Conservation (phyloP, 2,888 invertebrate species). For the Hemistola chrysoprasaria region DNA sequence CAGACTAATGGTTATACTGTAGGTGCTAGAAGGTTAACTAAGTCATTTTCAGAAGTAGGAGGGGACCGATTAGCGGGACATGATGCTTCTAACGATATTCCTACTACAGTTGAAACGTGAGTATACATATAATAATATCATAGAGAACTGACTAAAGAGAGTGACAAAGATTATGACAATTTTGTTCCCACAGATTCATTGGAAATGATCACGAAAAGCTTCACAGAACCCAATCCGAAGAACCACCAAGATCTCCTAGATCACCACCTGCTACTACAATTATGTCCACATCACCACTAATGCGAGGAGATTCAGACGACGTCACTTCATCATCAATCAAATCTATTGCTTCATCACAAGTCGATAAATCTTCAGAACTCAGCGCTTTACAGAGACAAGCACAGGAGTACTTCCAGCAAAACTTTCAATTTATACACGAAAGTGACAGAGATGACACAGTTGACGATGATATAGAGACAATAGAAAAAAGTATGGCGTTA, state of each 20-base stretch:
- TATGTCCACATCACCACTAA: slow-evolving; percentile 70
- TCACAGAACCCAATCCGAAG: slow-evolving; percentile 92
- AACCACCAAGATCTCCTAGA: slow-evolving; percentile 88
- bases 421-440: slow-evolving; percentile 78
- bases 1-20: slow-evolving; percentile 91
- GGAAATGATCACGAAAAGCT: slow-evolving; percentile 87
- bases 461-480: slow-evolving; percentile 76
- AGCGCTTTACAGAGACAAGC: slow-evolving; percentile 66
- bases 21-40: slow-evolving; percentile 86
- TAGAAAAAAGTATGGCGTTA: slow-evolving; percentile 78
- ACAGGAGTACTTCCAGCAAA: slow-evolving; percentile 79
- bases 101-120: slow-evolving; percentile 63
- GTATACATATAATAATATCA: too few species aligned
- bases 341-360: slow-evolving; percentile 66
- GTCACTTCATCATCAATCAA: slow-evolving; percentile 69
- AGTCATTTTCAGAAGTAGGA: slow-evolving; percentile 91
- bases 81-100: slow-evolving; percentile 55
- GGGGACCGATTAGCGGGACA: slow-evolving; percentile 61
- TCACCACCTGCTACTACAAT: slow-evolving; percentile 76
- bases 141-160: too few species aligned
- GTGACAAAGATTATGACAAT: too few species aligned
- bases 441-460: slow-evolving; percentile 78
- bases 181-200: slow-evolving; percentile 57
- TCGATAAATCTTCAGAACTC: slow-evolving; percentile 71
- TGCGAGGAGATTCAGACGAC: slow-evolving; percentile 70